Base-by-base conservation (phyloP, 2,888 invertebrate species). In the Xestia rhomboidea region DNA sequence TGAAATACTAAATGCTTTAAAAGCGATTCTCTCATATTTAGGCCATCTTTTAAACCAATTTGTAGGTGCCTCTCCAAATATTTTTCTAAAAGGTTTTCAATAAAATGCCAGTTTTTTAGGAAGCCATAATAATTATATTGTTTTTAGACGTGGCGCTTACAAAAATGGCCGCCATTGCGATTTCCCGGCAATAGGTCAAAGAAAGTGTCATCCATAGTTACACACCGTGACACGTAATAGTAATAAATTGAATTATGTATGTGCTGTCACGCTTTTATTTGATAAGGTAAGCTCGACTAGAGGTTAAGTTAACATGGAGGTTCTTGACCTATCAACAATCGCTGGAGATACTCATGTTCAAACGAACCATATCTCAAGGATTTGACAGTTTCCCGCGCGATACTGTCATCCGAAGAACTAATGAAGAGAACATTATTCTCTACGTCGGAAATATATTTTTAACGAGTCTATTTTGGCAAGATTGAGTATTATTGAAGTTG, bases 151-250 rank as follows among this genome's bases (percentile, higher is more conserved):
- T 76, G 82, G 76, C 85, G 73, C n/a, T 49, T 10, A 49, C 49
- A 44, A 84, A 77, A n/a, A 84, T 81, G 77, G 85, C 64, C 13
- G 60, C 60, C 60, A 7, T 27, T 63, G 54, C 73, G 44, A 72
- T 78, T 83, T 86, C 60, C 60, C 79, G 74, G 68, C 86, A 88
- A 78, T 78, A 77, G 74, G 76, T 85, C 87, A 77, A 88, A 88
- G 87, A 88, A 87, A 88, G 87, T 87, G 73, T 73, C 76, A 81
- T 77, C 44, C 77, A 84, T 77, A 82, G 68, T 77, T 77, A 84
- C 63, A 46, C 63, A 69, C 67, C 57, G 68, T 64, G 46, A 74
- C 85, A 88, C 87, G 82, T 85, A 88, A 88, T 69, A 69, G 62
- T 64, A 60, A 81, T 88, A 82, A 77, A 82, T 77, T 62, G 15